Conservation (phyloP, 2,888 invertebrate genomes). For the Xanthia togata region DNA sequence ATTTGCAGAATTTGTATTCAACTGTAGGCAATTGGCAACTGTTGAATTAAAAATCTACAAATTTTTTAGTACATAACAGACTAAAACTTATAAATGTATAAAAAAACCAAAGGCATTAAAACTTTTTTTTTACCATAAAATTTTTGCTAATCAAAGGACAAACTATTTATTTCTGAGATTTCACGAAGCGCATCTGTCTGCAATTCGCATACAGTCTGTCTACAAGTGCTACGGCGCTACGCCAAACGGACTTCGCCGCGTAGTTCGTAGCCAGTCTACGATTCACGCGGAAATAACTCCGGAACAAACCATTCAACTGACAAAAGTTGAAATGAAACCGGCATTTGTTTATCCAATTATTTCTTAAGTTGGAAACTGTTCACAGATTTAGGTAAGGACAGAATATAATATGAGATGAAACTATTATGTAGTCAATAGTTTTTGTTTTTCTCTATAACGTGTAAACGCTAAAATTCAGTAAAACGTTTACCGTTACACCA, state of each 20-base stretch:
- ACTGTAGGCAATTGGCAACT: too few relatives aligned
- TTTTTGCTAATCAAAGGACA: background rate
- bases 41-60: background rate
- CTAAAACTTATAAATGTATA: background rate
- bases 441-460: background rate
- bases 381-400: background rate
- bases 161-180: background rate
- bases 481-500: conserved; percentile 8
- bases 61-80: background rate
- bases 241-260: conserved; percentile 16
- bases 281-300: conserved; percentile 16
- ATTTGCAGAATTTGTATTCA: background rate
- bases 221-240: conserved; percentile 12
- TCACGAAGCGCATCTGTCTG: conserved; percentile 10
- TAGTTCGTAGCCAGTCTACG: conserved; percentile 27
- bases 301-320: background rate
- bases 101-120: background rate
- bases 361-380: background rate
- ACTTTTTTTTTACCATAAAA: background rate
- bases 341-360: background rate
- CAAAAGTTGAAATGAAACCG: background rate
- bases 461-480: background rate
- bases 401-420: background rate
- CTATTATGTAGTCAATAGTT: background rate
- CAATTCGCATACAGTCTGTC: conserved; percentile 9